Evolutionary conservation across 2,113 vertebrate species (phyloP).

Genomic region (Chelonoidis abingdonii): DNA sequence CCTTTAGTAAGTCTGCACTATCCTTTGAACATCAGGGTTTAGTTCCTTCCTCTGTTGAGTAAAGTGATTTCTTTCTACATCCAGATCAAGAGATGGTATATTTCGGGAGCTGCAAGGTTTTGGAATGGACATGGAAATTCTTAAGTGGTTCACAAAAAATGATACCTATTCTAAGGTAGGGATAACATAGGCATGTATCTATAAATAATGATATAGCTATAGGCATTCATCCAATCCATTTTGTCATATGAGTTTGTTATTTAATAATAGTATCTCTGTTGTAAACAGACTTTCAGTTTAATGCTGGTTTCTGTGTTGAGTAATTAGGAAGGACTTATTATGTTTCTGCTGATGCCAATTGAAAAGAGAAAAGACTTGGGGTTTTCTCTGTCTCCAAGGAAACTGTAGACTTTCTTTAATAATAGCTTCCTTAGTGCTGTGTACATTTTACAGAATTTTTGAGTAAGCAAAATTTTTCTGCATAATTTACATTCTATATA

Average conservation of each 20-base stretch:
- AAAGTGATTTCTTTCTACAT: slow-evolving; percentile 39
- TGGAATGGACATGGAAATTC: slow-evolving; percentile 62
- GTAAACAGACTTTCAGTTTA: neutral
- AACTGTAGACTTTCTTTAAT: slow-evolving; percentile 48
- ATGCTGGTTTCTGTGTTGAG: slow-evolving; percentile 40
- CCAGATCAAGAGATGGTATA: neutral
- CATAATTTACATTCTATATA: neutral
- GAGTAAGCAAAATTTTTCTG: neutral
- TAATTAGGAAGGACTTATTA: slow-evolving; percentile 12
- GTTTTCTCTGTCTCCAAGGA: slow-evolving; percentile 60
- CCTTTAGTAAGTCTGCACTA: slow-evolving; percentile 53
- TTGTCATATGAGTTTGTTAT: slow-evolving; percentile 8
- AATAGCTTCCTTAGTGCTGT: neutral
- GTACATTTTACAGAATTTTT: neutral
- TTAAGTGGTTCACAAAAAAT: slow-evolving; percentile 64
- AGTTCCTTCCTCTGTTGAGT: slow-evolving; percentile 44
- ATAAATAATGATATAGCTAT: neutral
- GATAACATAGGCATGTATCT: slow-evolving; percentile 24
- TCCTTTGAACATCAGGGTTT: slow-evolving; percentile 50
- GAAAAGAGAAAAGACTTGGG: neutral
- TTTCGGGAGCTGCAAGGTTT: slow-evolving; percentile 25
- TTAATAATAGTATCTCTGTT: neutral
- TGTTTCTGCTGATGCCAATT: slow-evolving; percentile 17
- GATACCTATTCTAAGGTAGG: slow-evolving; percentile 61
- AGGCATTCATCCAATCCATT: neutral